Evolutionary conservation across 2,797 vertebrate genomes (phyloP).

Genomic region (Danionella dracula): DNA sequence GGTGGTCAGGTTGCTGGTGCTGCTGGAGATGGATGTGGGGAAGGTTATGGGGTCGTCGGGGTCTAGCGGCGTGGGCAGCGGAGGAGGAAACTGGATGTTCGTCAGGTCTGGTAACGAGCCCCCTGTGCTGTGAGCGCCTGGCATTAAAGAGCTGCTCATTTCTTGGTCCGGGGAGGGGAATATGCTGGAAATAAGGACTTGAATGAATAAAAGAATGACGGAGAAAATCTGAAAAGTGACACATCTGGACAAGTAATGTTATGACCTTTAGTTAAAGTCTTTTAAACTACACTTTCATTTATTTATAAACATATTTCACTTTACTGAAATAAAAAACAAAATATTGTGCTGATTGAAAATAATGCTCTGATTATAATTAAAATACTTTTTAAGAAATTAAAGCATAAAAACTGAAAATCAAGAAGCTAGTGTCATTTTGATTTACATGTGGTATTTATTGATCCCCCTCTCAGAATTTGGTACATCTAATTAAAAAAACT

Average conservation of each 20-base stretch:
- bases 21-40: constrained; percentile 82
- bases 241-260: not conserved
- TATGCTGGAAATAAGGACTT: constrained; percentile 79
- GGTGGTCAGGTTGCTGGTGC: constrained; percentile 85
- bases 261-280: not conserved
- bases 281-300: not conserved
- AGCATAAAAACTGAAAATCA: too few species aligned
- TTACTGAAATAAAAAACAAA: too few species aligned
- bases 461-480: too few species aligned
- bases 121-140: constrained; percentile 86
- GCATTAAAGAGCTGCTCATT: constrained; percentile 79
- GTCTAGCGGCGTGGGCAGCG: constrained; percentile 90
- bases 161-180: constrained; percentile 96
- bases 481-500: too few species aligned
- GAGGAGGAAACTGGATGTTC: constrained; percentile 98
- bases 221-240: constrained; percentile 1
- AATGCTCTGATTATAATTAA: too few species aligned
- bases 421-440: too few species aligned
- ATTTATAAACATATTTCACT: too few species aligned
- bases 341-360: too few species aligned
- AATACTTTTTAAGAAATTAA: too few species aligned
- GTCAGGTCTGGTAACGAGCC: constrained; percentile 96
- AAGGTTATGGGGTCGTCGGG: constrained; percentile 87
- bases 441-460: too few species aligned
- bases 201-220: too few species aligned